Conservation (phyloP, 2,888 invertebrate genomes). For the Trichopoda pennipes region DNA sequence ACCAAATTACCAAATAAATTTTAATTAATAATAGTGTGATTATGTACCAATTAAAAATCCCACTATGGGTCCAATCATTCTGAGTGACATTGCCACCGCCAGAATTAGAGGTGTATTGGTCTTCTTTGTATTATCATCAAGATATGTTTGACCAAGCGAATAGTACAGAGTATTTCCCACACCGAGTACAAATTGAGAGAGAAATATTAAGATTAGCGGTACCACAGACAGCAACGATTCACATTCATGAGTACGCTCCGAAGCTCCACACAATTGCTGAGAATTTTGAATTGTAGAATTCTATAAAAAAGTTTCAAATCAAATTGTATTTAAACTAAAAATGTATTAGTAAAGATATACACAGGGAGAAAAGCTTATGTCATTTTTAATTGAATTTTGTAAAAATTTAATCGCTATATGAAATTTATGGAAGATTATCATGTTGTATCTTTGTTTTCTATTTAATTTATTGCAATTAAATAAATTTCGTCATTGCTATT, state of each 20-base stretch:
- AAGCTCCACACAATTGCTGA: constrained; percentile 75
- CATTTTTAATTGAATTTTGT: no score
- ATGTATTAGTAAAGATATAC: no score
- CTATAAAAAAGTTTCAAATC: constrained; percentile 66
- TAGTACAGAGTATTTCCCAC: constrained; percentile 86
- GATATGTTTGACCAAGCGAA: constrained; percentile 85
- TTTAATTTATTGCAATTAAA: no score
- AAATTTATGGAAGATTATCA: no score
- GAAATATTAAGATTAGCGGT: constrained; percentile 84
- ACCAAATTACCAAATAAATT: background rate
- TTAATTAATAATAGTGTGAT: background rate
- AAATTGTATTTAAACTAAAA: background rate
- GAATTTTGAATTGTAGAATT: constrained; percentile 71
- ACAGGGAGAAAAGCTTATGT: no score
- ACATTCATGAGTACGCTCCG: constrained; percentile 79
- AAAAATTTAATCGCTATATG: no score
- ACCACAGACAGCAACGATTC: constrained; percentile 81
- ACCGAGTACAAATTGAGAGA: constrained; percentile 86
- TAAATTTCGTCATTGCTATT: no score
- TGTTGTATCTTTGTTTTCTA: no score
- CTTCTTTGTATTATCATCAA: constrained; percentile 86
- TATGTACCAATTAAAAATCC: constrained; percentile 83
- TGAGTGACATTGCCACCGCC: constrained; percentile 79
- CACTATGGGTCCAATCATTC: constrained; percentile 82
- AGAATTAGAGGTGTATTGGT: constrained; percentile 85